Evolutionary conservation across 2,797 vertebrate species (phyloP).

Genomic region (Betta splendens): DNA sequence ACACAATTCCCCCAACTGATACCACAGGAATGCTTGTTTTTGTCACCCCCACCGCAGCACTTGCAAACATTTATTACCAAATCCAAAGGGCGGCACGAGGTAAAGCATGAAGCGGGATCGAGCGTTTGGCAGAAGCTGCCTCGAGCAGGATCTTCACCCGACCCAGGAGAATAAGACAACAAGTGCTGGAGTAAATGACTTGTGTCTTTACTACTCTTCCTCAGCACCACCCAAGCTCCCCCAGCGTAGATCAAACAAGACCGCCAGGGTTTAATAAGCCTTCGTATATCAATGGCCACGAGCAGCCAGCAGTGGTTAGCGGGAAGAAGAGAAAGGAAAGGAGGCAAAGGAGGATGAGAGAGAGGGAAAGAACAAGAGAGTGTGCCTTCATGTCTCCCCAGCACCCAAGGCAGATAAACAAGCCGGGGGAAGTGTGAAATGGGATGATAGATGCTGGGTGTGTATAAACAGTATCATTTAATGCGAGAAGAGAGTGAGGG

Average conservation of each 20-base stretch:
- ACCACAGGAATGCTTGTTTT: slow-evolving; percentile 64
- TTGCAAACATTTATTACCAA: slow-evolving; percentile 59
- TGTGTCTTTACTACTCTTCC: slow-evolving; percentile 69
- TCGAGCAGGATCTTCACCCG: slow-evolving; percentile 63
- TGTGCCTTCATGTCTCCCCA: slow-evolving; percentile 74
- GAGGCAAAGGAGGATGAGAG: slow-evolving; percentile 52
- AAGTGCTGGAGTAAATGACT: slow-evolving; percentile 70
- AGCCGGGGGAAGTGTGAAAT: slow-evolving; percentile 77
- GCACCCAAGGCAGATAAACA: slow-evolving; percentile 78
- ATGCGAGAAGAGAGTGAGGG: slow-evolving; percentile 61
- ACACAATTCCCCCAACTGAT: slow-evolving; percentile 44
- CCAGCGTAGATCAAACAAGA: slow-evolving; percentile 62
- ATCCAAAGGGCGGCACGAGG: slow-evolving; percentile 42
- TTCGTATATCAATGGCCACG: slow-evolving; percentile 70
- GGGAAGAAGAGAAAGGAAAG: slow-evolving; percentile 56
- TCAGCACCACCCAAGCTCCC: slow-evolving; percentile 52
- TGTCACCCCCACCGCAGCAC: slow-evolving; percentile 50
- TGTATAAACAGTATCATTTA: slow-evolving; percentile 81
- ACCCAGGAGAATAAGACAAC: slow-evolving; percentile 68
- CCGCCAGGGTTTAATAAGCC: slow-evolving; percentile 71
- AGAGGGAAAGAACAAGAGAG: slow-evolving; percentile 51
- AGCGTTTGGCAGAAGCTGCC: slow-evolving; percentile 61
- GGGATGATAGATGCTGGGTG: slow-evolving; percentile 78
- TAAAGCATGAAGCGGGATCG: slow-evolving; percentile 44
- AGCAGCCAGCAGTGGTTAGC: slow-evolving; percentile 68